Conservation (phyloP, 64 coral and sea anemone species). For the Astreopora myriophthalma region DNA sequence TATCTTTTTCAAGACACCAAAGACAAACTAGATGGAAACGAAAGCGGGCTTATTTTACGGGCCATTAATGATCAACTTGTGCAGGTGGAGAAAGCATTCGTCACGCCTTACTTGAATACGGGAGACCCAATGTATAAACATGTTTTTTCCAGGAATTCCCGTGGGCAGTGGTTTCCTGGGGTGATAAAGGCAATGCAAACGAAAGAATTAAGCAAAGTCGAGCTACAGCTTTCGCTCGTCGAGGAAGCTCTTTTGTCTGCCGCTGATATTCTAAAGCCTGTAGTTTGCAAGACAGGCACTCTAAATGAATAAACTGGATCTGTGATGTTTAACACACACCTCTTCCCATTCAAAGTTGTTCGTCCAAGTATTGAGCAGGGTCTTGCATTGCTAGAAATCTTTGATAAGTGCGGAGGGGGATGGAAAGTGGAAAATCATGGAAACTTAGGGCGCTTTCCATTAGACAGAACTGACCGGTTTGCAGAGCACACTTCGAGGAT, state of each 20-base stretch:
- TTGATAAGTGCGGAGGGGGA: too few relatives aligned
- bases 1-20: constrained; percentile 28
- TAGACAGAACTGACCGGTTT: too few relatives aligned
- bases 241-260: constrained; percentile 48
- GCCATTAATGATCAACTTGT: constrained; percentile 66
- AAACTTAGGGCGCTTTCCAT: too few relatives aligned
- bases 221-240: constrained; percentile 55
- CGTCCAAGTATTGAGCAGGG: too few relatives aligned
- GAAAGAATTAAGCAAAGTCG: not conserved
- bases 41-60: constrained; percentile 13
- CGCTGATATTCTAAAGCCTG: constrained; percentile 48
- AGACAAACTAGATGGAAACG: constrained; percentile 41
- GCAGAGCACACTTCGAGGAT: too few relatives aligned
- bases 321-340: too few relatives aligned
- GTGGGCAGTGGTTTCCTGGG: not conserved
- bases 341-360: too few relatives aligned
- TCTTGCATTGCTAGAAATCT: too few relatives aligned
- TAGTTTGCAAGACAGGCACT: constrained; percentile 16
- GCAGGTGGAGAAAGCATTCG: constrained; percentile 58
- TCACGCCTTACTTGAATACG: not conserved
- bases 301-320: too few relatives aligned
- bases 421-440: too few relatives aligned
- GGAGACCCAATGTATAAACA: constrained; percentile 32
- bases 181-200: not conserved
- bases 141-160: not conserved